Conservation (phyloP, 2,113 vertebrate genomes). For the Hemiscyllium ocellatum region DNA sequence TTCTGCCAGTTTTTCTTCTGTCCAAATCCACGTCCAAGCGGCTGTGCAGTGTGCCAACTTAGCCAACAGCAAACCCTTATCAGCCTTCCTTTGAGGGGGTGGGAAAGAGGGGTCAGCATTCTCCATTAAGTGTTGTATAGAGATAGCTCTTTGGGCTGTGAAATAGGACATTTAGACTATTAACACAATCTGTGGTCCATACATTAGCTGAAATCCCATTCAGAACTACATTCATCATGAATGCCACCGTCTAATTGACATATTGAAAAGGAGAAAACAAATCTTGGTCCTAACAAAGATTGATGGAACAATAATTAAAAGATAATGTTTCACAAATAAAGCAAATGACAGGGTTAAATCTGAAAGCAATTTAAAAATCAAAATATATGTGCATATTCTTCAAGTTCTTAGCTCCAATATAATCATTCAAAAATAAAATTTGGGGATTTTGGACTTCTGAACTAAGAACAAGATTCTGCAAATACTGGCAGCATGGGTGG, state of each 20-base stretch:
- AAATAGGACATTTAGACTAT: background rate
- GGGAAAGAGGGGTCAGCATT: background rate
- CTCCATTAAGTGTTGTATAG: background rate
- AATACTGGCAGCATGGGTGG: background rate
- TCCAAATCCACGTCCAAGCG: background rate
- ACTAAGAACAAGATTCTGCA: background rate
- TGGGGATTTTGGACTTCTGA: background rate
- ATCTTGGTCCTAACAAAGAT: background rate
- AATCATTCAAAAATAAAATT: too few relatives aligned
- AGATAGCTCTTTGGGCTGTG: background rate
- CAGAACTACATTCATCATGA: background rate
- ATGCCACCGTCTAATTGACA: conserved; percentile 1
- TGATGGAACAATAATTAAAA: conserved; percentile 25
- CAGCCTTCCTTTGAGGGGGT: background rate
- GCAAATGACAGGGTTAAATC: background rate
- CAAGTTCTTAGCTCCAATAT: background rate
- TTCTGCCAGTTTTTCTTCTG: background rate
- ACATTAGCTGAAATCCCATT: conserved; percentile 12
- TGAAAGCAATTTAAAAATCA: background rate
- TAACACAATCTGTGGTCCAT: background rate
- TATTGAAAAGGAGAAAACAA: conserved; percentile 32
- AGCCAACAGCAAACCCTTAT: background rate
- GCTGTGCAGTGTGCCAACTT: background rate
- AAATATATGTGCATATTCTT: background rate
- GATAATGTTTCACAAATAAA: background rate